A percentile compares a stretch with the other conserved stretches of the same genome.
phyloP scores from a whole-genome alignment of 1,140 invertebrate genomes.

The Bombus terrestris region DNA sequence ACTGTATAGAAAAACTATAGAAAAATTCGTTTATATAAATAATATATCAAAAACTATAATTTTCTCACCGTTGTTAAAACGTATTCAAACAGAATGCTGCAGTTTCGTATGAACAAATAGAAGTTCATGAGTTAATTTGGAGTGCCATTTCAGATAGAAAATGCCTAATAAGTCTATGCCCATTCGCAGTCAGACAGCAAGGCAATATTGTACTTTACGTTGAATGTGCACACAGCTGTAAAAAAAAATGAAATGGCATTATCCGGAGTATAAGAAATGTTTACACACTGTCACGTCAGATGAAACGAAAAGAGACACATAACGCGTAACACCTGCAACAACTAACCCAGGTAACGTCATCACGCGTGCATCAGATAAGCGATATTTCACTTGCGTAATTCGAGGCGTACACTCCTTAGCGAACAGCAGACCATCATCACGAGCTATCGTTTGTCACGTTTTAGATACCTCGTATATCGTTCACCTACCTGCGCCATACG shows the following conservation, averaged over 20 bases:
- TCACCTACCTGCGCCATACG: neutral
- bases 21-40: no score
- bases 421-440: neutral
- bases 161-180: no score
- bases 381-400: constrained; percentile 20
- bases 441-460: constrained; percentile 7
- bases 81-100: no score
- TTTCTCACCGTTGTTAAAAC: no score
- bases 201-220: no score
- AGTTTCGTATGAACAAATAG: no score
- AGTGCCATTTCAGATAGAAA: no score
- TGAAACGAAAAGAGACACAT: constrained; percentile 2
- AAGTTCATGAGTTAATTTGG: no score
- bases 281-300: constrained; percentile 11
- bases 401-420: neutral
- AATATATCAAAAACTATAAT: no score
- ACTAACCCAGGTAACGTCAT: constrained; percentile 22
- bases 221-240: neutral
- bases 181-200: no score
- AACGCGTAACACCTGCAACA: constrained; percentile 32
- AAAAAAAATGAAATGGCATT: neutral
- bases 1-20: no score
- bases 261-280: constrained; percentile 12
- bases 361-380: constrained; percentile 27
- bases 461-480: neutral